A percentile compares a stretch with the other conserved stretches of the same genome.
Evolutionary conservation across 1,140 invertebrate genomes (phyloP).

Genomic region (Pentalonia nigronervosa): DNA sequence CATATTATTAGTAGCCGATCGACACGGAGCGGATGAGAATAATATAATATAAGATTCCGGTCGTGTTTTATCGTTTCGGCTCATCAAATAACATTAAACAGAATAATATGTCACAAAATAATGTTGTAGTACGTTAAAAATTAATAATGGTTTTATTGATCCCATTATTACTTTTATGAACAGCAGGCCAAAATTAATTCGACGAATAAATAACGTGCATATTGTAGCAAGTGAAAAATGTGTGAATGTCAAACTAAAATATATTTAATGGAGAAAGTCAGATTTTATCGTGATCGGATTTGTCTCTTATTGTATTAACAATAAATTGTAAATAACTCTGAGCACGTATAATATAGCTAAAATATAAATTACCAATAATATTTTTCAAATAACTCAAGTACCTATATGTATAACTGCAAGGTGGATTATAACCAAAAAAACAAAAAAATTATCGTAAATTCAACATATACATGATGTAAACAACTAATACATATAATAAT

Average conservation of each 20-base stretch:
- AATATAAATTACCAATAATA: background rate
- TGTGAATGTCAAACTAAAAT: background rate
- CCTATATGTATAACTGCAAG: background rate
- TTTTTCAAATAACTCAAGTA: background rate
- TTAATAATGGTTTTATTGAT: slow-evolving; percentile 26
- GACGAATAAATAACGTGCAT: background rate
- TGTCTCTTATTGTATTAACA: background rate
- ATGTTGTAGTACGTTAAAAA: background rate
- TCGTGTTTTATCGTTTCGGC: slow-evolving; percentile 9
- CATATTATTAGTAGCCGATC: background rate
- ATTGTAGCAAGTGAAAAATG: background rate
- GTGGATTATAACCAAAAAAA: background rate
- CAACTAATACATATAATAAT: background rate
- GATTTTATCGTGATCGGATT: background rate
- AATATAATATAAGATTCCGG: background rate
- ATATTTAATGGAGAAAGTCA: background rate
- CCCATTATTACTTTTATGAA: background rate
- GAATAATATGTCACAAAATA: background rate
- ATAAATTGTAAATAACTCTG: background rate
- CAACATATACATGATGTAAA: background rate
- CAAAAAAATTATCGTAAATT: background rate
- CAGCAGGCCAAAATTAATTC: background rate
- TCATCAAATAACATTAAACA: background rate
- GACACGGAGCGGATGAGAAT: background rate
- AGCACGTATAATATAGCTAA: background rate